Evolutionary conservation across 2,113 vertebrate genomes (phyloP).

Genomic region (Myiozetetes cayanensis): DNA sequence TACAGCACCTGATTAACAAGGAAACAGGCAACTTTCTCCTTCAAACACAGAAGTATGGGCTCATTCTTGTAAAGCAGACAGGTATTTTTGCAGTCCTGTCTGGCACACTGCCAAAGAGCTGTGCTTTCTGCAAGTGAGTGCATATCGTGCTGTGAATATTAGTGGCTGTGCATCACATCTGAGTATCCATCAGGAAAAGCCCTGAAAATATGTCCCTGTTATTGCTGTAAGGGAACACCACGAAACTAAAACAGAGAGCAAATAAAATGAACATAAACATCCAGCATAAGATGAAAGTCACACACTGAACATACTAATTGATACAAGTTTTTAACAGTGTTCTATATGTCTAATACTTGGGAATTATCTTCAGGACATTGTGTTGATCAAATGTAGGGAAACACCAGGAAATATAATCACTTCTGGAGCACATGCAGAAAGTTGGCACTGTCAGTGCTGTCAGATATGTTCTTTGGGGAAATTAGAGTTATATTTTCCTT

Average conservation of each 20-base stretch:
- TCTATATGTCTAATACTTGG: neutral
- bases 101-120: neutral
- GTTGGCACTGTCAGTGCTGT: neutral
- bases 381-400: neutral
- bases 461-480: neutral
- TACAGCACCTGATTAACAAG: neutral
- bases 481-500: neutral
- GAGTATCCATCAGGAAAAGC: neutral
- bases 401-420: neutral
- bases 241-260: neutral
- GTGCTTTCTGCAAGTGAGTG: neutral
- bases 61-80: neutral
- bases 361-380: neutral
- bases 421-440: neutral
- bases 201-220: neutral
- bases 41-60: neutral
- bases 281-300: neutral
- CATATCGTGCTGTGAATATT: neutral
- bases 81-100: neutral
- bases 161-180: neutral
- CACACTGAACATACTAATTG: neutral
- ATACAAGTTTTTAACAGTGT: neutral
- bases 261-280: neutral
- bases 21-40: neutral
- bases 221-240: neutral